These are phyloP conservation scores for Musca vetustissima DNA, from an alignment of 1,140 invertebrate species.

Conservation along the genomic window DNA sequence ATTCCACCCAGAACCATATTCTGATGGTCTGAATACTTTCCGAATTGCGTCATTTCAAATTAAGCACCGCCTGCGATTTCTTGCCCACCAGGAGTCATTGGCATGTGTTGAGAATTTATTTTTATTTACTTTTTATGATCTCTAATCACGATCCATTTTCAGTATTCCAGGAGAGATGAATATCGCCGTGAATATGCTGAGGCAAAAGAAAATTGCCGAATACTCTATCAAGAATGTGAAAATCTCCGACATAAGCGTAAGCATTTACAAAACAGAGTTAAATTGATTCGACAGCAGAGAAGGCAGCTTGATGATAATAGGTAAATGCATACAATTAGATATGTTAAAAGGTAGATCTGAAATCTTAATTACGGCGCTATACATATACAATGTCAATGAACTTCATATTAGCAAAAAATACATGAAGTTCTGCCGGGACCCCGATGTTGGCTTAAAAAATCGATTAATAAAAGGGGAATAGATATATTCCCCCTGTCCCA, in stretches of 20 bases:
- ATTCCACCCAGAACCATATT: slow-evolving; percentile 42
- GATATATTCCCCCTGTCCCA: no score
- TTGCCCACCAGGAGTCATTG: slow-evolving; percentile 28
- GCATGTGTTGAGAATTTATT: slow-evolving; percentile 17
- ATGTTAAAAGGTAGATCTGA: no score
- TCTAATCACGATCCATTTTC: neutral
- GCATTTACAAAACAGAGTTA: slow-evolving; percentile 26
- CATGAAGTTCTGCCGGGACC: no score
- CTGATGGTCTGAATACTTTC: slow-evolving; percentile 21
- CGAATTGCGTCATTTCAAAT: slow-evolving; percentile 33
- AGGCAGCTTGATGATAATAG: slow-evolving; percentile 8
- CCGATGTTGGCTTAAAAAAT: no score
- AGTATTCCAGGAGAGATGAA: slow-evolving; percentile 14
- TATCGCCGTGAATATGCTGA: slow-evolving; percentile 5
- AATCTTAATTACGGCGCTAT: no score
- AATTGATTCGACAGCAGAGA: slow-evolving; percentile 13
- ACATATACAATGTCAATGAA: no score
- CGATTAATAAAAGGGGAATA: no score
- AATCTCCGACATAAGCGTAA: slow-evolving; percentile 14
- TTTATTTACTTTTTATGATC: no score
- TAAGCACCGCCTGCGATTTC: slow-evolving; percentile 30
- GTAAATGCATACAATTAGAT: neutral
- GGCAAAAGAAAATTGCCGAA: slow-evolving; percentile 7
- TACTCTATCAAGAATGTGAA: slow-evolving; percentile 25
- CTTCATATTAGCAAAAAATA: no score